A percentile compares a stretch with the other conserved stretches of the same genome.
Evolutionary conservation across 1,140 invertebrate species (phyloP).

Genomic region (Drosophila lini): DNA sequence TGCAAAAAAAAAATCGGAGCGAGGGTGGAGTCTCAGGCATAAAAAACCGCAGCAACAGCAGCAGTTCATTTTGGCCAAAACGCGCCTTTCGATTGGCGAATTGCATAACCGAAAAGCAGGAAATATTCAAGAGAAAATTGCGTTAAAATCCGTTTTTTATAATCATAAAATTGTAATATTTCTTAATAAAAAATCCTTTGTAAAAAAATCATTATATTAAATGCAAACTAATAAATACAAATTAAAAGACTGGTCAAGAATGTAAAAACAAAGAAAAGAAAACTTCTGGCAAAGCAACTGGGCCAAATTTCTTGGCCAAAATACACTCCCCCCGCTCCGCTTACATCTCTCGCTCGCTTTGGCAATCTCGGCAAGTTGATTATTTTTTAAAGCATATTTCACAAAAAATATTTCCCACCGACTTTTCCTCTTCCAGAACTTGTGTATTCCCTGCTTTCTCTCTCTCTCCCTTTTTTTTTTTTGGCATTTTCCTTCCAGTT

Average conservation of each 20-base stretch:
- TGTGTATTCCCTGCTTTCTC: constrained; percentile 2
- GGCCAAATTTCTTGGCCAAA: constrained; percentile 25
- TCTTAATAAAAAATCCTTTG: background rate
- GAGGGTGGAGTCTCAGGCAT: constrained; percentile 6
- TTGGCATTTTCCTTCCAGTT: constrained; percentile 69
- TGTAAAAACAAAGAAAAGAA: constrained; percentile 4
- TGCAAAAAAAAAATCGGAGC: constrained; percentile 4
- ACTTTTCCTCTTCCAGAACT: background rate
- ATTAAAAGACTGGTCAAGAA: constrained; percentile 13
- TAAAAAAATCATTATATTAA: background rate
- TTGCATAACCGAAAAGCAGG: constrained; percentile 55
- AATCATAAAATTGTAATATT: background rate
- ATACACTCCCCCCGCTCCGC: background rate
- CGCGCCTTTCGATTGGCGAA: constrained; percentile 64
- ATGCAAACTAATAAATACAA: constrained; percentile 13
- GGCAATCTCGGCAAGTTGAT: constrained; percentile 69
- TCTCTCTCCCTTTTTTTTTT: background rate
- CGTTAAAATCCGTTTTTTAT: background rate
- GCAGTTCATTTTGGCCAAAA: constrained; percentile 48
- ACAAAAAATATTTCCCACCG: constrained; percentile 19
- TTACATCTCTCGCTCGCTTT: constrained; percentile 9
- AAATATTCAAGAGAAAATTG: background rate
- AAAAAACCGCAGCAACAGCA: constrained; percentile 35
- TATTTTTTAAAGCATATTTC: constrained; percentile 82
- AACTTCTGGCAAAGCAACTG: constrained; percentile 38